A percentile compares a stretch with the other conserved stretches of the same genome.
phyloP scores from a whole-genome alignment of 2,113 vertebrate genomes.

The Eira barbara region DNA sequence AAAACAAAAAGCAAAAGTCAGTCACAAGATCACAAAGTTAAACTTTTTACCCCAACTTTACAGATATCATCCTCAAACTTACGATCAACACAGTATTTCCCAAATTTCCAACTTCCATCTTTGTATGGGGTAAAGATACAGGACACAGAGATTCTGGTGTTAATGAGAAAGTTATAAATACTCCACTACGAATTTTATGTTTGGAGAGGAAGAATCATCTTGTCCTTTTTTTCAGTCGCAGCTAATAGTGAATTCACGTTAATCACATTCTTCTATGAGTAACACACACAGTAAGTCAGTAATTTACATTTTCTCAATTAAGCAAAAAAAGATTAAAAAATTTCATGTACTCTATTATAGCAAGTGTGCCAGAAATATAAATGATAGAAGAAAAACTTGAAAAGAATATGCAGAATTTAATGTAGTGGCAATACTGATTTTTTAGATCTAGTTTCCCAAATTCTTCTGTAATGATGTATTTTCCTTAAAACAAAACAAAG shows the following conservation, averaged over 20 bases:
- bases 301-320: conserved; percentile 42
- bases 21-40: not conserved
- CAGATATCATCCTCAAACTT: not conserved
- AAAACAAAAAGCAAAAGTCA: conserved; percentile 15
- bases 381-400: not conserved
- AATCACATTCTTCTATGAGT: not conserved
- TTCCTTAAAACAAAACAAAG: not conserved
- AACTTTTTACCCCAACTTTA: not conserved
- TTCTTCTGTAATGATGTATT: not conserved
- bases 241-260: not conserved
- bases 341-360: not conserved
- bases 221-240: not conserved
- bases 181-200: not conserved
- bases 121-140: not conserved
- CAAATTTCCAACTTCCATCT: not conserved
- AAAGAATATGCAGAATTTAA: conserved; percentile 14
- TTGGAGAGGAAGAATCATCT: not conserved
- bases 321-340: not conserved
- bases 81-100: not conserved
- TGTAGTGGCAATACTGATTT: not conserved
- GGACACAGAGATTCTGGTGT: not conserved
- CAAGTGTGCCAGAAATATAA: conserved; percentile 18
- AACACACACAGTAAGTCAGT: conserved; percentile 15
- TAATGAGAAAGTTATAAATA: not conserved
- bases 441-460: not conserved